Percentiles rank a stretch among this genome's conserved stretches.
Conservation (phyloP, 2,888 invertebrate species). For the Dysmachus trigonus region DNA sequence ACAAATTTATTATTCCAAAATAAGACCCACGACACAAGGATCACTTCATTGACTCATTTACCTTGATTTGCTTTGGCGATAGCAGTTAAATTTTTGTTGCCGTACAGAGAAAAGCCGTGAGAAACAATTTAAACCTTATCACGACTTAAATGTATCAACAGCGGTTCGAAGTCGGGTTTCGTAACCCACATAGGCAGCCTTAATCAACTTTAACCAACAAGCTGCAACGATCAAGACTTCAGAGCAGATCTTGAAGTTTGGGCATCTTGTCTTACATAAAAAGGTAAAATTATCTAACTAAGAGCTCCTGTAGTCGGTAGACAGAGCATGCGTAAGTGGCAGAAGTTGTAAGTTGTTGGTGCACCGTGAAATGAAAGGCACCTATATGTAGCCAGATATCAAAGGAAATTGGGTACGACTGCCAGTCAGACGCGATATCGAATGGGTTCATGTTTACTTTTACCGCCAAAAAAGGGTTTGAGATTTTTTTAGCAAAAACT, state of each 20-base stretch:
- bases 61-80: background rate
- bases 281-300: slow-evolving; percentile 1
- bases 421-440: background rate
- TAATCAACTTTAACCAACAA: background rate
- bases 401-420: background rate
- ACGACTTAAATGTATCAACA: background rate
- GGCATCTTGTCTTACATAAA: background rate
- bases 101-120: background rate
- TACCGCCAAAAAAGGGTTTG: background rate
- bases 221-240: background rate
- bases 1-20: background rate
- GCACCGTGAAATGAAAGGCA: background rate
- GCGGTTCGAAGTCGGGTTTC: background rate
- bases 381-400: background rate
- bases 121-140: slow-evolving; percentile 15
- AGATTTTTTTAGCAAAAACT: background rate
- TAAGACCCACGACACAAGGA: background rate
- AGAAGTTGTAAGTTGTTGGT: background rate
- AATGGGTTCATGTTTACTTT: background rate
- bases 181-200: background rate
- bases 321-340: background rate
- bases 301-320: background rate
- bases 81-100: background rate
- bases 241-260: background rate
- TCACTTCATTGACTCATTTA: background rate